Evolutionary conservation across 2,113 vertebrate species (phyloP).

Genomic region (Corydoras sp.): DNA sequence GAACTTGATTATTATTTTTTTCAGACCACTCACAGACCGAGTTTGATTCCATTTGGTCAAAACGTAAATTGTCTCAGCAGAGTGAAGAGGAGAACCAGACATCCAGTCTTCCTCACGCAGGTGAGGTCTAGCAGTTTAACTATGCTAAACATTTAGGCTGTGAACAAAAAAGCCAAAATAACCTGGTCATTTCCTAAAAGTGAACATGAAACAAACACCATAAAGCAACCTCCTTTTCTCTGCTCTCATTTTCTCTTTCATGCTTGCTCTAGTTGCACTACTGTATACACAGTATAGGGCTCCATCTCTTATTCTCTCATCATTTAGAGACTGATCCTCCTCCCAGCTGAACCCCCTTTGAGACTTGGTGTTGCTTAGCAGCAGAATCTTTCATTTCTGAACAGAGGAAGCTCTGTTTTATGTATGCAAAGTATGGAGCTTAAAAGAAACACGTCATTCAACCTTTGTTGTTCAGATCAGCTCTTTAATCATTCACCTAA

Average conservation of each 20-base stretch:
- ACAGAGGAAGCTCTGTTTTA: constrained; percentile 43
- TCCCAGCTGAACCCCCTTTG: constrained; percentile 33
- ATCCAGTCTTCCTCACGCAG: constrained; percentile 44
- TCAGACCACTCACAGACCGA: constrained; percentile 25
- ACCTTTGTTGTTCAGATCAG: constrained; percentile 6
- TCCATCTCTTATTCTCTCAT: constrained; percentile 26
- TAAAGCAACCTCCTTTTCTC: background rate
- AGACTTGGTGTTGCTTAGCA: constrained; percentile 46
- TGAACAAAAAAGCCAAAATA: too few species aligned
- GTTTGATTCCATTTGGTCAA: constrained; percentile 40
- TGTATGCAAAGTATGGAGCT: constrained; percentile 33
- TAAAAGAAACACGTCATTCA: constrained; percentile 21
- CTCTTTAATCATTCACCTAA: constrained; percentile 1
- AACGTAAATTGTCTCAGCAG: constrained; percentile 49
- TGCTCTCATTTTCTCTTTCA: constrained; percentile 1
- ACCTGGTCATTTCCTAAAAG: background rate
- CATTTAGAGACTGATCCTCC: constrained; percentile 39
- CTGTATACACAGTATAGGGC: background rate
- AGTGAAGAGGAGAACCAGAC: constrained; percentile 51
- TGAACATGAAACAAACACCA: background rate
- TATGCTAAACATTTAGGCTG: background rate
- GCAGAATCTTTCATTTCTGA: constrained; percentile 46
- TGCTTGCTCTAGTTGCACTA: background rate
- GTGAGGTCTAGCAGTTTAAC: constrained; percentile 38
- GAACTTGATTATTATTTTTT: constrained; percentile 7